These are phyloP conservation scores for Hyposoter dolosus DNA, from an alignment of 2,888 invertebrate species.

Conservation along the genomic window DNA sequence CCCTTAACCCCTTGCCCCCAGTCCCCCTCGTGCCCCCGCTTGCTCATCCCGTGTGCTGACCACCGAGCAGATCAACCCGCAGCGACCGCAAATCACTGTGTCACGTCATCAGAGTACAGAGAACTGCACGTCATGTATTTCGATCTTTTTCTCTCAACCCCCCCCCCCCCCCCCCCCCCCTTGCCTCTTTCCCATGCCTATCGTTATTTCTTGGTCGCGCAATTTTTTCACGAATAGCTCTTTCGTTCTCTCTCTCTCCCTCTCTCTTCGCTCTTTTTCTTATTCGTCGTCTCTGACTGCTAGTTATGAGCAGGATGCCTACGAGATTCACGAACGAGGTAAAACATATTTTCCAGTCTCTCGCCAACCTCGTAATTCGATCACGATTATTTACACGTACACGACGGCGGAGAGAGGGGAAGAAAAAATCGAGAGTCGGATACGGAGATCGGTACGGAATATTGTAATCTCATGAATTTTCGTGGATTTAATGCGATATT, in stretches of 20 bases:
- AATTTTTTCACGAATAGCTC: neutral
- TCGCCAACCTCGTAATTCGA: constrained; percentile 31
- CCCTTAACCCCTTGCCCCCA: neutral
- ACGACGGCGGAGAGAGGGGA: neutral
- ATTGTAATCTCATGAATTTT: constrained; percentile 10
- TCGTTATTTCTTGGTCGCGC: neutral
- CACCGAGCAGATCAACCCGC: constrained; percentile 37
- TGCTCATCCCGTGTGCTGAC: constrained; percentile 42
- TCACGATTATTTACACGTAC: constrained; percentile 27
- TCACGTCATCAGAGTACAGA: constrained; percentile 52
- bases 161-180: neutral
- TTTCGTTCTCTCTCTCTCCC: constrained; percentile 5
- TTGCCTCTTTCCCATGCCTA: constrained; percentile 6
- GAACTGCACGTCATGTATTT: constrained; percentile 41
- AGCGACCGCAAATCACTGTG: constrained; percentile 44
- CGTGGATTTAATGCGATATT: neutral
- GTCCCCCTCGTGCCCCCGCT: neutral
- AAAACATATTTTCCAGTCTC: constrained; percentile 36
- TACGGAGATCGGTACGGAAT: neutral
- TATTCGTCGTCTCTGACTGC: constrained; percentile 12
- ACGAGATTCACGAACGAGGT: constrained; percentile 41
- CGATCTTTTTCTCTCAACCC: neutral
- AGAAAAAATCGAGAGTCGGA: neutral
- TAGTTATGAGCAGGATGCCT: constrained; percentile 39
- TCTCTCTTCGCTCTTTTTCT: neutral